These are phyloP conservation scores for Sinocyclocheilus maitianheensis DNA, from an alignment of 2,113 vertebrate genomes.

Conservation along the genomic window DNA sequence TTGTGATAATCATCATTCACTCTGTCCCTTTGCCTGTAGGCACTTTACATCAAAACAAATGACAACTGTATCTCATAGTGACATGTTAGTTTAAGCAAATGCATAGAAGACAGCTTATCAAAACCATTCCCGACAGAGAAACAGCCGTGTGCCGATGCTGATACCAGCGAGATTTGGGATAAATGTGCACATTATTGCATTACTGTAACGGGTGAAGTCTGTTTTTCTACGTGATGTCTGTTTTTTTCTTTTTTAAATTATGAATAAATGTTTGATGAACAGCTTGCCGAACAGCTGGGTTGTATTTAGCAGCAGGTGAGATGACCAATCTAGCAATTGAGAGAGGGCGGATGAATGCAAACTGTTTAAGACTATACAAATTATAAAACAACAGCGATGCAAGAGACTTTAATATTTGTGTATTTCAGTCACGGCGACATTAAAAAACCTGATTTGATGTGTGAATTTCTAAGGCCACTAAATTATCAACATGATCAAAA, in stretches of 20 bases:
- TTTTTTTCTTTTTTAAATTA: not conserved
- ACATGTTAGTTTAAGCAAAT: constrained; percentile 42
- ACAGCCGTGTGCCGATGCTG: not conserved
- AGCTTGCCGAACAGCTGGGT: not conserved
- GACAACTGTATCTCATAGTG: constrained; percentile 44
- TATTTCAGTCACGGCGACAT: not conserved
- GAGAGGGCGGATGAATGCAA: not conserved
- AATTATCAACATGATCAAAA: not conserved
- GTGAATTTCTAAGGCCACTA: not conserved
- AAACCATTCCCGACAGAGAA: not conserved
- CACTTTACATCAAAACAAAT: constrained; percentile 48
- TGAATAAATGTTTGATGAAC: not conserved
- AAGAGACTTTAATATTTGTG: not conserved
- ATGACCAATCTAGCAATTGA: constrained; percentile 6
- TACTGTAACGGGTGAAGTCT: constrained; percentile 10
- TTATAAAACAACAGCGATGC: not conserved
- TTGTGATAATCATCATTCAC: constrained; percentile 43
- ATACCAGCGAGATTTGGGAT: not conserved
- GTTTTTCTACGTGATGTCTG: not conserved
- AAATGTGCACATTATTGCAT: constrained; percentile 3
- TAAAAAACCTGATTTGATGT: not conserved
- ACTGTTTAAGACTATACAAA: not conserved
- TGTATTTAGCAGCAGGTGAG: constrained; percentile 25
- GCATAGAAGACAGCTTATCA: constrained; percentile 21
- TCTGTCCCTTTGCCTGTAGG: constrained; percentile 43